These are phyloP conservation scores for Merops nubicus DNA, from an alignment of 2,113 vertebrate species.

Conservation along the genomic window DNA sequence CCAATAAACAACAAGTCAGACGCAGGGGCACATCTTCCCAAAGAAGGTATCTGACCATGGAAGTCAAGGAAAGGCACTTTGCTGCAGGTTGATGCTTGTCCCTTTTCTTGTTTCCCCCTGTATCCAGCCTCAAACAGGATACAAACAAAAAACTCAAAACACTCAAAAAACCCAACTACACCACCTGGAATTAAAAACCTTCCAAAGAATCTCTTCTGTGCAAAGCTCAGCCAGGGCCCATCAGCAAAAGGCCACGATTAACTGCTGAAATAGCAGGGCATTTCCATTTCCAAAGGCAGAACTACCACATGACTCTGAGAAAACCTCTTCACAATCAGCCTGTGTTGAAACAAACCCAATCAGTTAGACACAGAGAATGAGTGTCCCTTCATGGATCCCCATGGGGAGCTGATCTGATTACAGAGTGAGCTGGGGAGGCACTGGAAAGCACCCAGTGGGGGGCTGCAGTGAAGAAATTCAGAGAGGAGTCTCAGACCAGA, in stretches of 20 bases:
- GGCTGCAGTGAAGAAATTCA: not conserved
- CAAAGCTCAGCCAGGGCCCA: not conserved
- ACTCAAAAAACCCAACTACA: not conserved
- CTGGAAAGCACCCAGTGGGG: not conserved
- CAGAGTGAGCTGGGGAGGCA: not conserved
- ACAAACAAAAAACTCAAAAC: too few species aligned
- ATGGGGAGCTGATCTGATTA: slow-evolving; percentile 28
- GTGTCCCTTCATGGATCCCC: slow-evolving; percentile 2
- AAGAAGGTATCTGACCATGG: not conserved
- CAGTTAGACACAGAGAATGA: slow-evolving; percentile 26
- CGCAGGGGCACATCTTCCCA: not conserved
- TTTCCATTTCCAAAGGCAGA: slow-evolving; percentile 17
- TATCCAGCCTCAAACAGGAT: not conserved
- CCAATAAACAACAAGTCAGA: not conserved
- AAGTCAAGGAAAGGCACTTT: not conserved
- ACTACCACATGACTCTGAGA: not conserved
- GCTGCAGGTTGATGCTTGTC: not conserved
- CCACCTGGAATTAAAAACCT: not conserved
- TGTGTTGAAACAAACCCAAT: slow-evolving; percentile 64
- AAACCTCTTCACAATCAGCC: slow-evolving; percentile 59
- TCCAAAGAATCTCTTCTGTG: not conserved
- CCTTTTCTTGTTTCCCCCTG: not conserved
- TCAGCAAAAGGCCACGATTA: slow-evolving; percentile 15
- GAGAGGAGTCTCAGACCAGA: not conserved
- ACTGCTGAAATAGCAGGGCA: not conserved